These are phyloP conservation scores for Lasioglossum zephyrum DNA, from an alignment of 2,888 invertebrate genomes.

Conservation along the genomic window DNA sequence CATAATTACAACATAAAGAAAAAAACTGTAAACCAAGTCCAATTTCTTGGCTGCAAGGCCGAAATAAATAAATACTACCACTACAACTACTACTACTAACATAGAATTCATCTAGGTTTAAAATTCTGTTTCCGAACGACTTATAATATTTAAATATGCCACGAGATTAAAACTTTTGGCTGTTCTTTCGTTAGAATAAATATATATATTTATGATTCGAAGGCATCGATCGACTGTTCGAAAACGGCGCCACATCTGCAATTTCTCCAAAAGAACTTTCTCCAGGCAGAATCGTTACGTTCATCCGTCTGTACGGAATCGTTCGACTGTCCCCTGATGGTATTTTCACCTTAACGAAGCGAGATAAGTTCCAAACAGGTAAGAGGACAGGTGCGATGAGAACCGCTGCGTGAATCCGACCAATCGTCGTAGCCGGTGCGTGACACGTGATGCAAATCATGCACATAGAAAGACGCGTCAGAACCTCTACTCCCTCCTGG, in stretches of 20 bases:
- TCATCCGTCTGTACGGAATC: not conserved
- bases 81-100: too few species aligned
- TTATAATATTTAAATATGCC: too few species aligned
- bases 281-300: not conserved
- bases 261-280: not conserved
- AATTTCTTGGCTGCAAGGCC: too few species aligned
- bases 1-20: too few species aligned
- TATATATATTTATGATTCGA: not conserved
- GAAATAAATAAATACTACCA: too few species aligned
- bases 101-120: too few species aligned
- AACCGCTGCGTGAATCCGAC: constrained; percentile 66
- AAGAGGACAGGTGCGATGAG: constrained; percentile 55
- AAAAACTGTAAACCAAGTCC: too few species aligned
- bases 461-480: constrained; percentile 65
- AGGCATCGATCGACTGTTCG: not conserved
- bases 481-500: constrained; percentile 52
- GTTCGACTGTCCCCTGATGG: not conserved
- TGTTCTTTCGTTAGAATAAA: not conserved
- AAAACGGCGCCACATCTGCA: not conserved
- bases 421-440: constrained; percentile 64
- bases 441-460: constrained; percentile 75
- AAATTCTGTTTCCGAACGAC: too few species aligned
- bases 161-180: not conserved
- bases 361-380: not conserved
- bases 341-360: not conserved